Percentiles rank a stretch among this genome's conserved stretches.
Evolutionary conservation across 1,140 invertebrate genomes (phyloP).

Genomic region (Caerostris extrusa): DNA sequence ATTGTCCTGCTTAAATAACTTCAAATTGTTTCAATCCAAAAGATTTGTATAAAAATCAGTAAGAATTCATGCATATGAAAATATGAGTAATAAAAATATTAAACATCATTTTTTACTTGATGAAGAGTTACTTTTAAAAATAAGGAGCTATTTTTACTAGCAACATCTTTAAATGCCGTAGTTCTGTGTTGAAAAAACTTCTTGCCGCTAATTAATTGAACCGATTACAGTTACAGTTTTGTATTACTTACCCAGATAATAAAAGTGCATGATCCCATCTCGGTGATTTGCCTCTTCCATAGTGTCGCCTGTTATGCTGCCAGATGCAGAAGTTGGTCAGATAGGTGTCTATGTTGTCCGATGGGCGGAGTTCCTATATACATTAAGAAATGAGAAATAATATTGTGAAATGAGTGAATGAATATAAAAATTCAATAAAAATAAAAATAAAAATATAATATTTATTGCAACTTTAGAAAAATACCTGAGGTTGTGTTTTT

Average conservation of each 20-base stretch:
- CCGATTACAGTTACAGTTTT: not conserved
- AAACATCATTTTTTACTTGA: no score
- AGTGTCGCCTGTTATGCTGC: conserved; percentile 85
- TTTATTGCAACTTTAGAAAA: not conserved
- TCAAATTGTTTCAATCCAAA: no score
- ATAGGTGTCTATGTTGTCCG: conserved; percentile 84
- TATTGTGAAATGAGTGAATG: not conserved
- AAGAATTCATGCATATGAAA: no score
- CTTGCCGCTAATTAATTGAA: not conserved
- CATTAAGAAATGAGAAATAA: not conserved
- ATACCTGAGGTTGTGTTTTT: conserved; percentile 79
- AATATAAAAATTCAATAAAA: not conserved
- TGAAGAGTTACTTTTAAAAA: no score
- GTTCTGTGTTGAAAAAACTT: no score
- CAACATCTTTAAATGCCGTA: no score
- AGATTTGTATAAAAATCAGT: no score
- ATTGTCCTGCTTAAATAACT: no score
- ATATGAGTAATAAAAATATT: no score
- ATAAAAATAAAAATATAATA: not conserved
- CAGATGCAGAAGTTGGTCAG: conserved; percentile 86
- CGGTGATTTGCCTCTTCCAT: conserved; percentile 80
- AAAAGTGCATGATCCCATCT: conserved; percentile 87
- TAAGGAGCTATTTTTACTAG: no score
- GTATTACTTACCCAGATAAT: conserved; percentile 84
- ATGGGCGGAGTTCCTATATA: conserved; percentile 78